Percentiles rank a stretch among this genome's conserved stretches.
Evolutionary conservation across 2,797 vertebrate species (phyloP).

Genomic region (Sebastes kiyomatsui): DNA sequence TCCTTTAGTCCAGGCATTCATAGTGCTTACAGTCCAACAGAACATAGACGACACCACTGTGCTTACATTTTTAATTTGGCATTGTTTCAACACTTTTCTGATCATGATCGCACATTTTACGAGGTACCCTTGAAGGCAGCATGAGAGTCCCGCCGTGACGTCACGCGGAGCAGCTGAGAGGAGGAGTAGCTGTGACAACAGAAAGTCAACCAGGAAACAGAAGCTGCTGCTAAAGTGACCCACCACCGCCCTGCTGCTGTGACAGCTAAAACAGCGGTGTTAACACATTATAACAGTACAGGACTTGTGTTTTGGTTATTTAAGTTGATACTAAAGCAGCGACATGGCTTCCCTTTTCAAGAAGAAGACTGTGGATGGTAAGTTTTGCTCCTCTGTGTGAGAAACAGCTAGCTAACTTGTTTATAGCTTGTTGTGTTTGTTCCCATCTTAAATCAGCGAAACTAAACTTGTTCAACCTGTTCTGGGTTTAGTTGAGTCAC

Average conservation of each 20-base stretch:
- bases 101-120: accelerated
- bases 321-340: constrained; percentile 19
- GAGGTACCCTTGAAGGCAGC: constrained; percentile 18
- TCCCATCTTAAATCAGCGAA: not conserved
- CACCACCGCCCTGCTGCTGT: constrained; percentile 11
- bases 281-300: not conserved
- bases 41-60: not conserved
- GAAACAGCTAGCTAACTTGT: constrained; percentile 71
- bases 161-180: constrained; percentile 72
- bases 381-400: constrained; percentile 72
- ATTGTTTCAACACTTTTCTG: not conserved
- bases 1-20: not conserved
- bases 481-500: constrained; percentile 35
- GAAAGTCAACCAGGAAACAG: constrained; percentile 78
- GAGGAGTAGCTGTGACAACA: constrained; percentile 63
- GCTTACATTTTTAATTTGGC: not conserved
- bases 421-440: constrained; percentile 43
- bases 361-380: constrained; percentile 97
- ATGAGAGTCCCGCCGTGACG: constrained; percentile 69
- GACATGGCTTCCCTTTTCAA: constrained; percentile 94
- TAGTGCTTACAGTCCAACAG: accelerated
- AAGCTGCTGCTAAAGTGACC: constrained; percentile 40
- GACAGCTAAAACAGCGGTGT: constrained; percentile 23
- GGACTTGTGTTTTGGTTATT: constrained; percentile 7
- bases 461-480: constrained; percentile 59